Evolutionary conservation across 2,797 vertebrate genomes (phyloP), one percentile per base, ranked within the genome.

Genomic region (Tiaroga cobitis): DNA sequence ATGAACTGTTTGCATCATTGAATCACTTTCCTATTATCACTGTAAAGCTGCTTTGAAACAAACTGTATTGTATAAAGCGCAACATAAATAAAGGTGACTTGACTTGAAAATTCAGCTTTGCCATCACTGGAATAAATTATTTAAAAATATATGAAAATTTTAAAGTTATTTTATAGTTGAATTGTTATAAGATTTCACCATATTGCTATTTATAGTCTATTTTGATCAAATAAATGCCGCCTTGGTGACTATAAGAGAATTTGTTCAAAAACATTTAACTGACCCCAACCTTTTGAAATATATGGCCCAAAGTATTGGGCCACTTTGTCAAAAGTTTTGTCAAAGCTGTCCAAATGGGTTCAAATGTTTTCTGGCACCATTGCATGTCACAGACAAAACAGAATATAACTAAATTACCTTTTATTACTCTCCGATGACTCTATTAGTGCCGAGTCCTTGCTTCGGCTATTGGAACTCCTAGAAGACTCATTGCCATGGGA

Each of bases 371-470:
- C 56, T 77, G 24, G 51, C 11, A 24, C 7, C 13, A 79, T 8
- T 41, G 59, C 9, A 29, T 5, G 6, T 51, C 21, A 69, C 4
- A n/a, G 34, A 43, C 13, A 37, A 41, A 32, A 43, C 46, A 59
- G 5, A 34, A 26, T 77, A 72, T 41, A 80, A 46, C 88, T 83
- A 8, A 90, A 90, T 92, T 87, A 98, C 98, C 97, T 97, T 91
- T 96, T 96, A 85, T 93, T 95, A 90, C 95, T 93, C 34, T 89
- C 94, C 3, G 94, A 95, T 0, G 96, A 96, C 78, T 96, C 96
- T 88, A 96, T 89, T 3, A 97, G 92, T 5, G 95, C 94, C 0
- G 96, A 97, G 89, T 97, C 96, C 91, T 97, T 97, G 83, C 96
- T 95, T 87, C 92, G 94, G 91, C 95, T 65, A 29, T 93, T 93